Evolutionary conservation across 1,140 invertebrate genomes (phyloP).

Genomic region (Patella vulgata): DNA sequence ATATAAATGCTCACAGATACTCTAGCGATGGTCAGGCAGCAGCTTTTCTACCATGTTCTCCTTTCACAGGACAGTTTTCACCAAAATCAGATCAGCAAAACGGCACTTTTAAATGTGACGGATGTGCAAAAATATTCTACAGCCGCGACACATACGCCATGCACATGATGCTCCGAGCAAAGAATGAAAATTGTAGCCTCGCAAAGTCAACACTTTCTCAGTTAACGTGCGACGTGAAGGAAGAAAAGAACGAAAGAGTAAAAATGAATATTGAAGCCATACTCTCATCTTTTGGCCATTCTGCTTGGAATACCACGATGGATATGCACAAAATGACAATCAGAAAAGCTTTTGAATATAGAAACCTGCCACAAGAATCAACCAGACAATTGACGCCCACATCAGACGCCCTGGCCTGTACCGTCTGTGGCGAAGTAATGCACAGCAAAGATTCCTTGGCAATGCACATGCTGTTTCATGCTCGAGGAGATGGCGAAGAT

Average conservation of each 20-base stretch:
- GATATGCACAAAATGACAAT: constrained; percentile 2
- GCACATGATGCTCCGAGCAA: constrained; percentile 63
- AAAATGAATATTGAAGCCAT: constrained; percentile 13
- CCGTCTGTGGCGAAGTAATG: constrained; percentile 41
- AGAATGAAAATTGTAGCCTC: constrained; percentile 50
- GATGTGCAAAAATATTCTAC: constrained; percentile 52
- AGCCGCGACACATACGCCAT: constrained; percentile 63
- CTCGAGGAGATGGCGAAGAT: constrained; percentile 28
- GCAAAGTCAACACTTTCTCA: constrained; percentile 18
- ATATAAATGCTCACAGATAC: too few relatives aligned
- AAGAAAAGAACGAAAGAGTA: constrained; percentile 7
- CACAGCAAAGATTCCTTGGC: constrained; percentile 47
- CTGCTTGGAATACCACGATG: constrained; percentile 5
- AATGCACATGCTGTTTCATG: constrained; percentile 55
- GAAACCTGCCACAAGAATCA: not conserved
- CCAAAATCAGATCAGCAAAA: too few relatives aligned
- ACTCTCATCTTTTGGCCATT: constrained; percentile 3
- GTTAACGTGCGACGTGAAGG: constrained; percentile 7
- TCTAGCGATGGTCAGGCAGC: too few relatives aligned
- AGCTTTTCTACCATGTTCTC: too few relatives aligned
- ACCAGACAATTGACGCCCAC: not conserved
- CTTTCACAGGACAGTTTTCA: too few relatives aligned
- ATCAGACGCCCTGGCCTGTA: constrained; percentile 23
- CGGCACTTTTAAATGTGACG: constrained; percentile 49
- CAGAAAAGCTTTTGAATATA: constrained; percentile 4